Percentiles rank a stretch among this genome's conserved stretches.
Conservation (phyloP, 2,113 vertebrate genomes). For the Oreochromis spilurus region DNA sequence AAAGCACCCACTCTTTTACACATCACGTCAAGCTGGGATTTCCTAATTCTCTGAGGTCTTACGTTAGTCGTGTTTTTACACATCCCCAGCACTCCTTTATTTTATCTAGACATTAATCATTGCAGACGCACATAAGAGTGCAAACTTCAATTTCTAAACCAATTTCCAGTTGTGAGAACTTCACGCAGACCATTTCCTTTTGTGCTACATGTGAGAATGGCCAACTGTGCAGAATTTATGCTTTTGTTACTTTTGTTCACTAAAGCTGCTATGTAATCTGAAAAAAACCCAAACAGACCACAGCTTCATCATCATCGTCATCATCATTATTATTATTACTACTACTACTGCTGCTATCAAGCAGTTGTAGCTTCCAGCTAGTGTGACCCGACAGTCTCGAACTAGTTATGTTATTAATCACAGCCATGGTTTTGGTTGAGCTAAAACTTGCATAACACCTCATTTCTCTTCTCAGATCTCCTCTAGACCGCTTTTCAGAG, state of each 20-base stretch:
- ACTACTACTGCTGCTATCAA: neutral
- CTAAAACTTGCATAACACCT: slow-evolving; percentile 5
- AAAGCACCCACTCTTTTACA: neutral
- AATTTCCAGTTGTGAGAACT: neutral
- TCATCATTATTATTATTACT: neutral
- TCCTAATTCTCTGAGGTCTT: neutral
- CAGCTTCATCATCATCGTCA: neutral
- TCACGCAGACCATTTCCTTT: neutral
- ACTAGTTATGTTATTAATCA: slow-evolving; percentile 22
- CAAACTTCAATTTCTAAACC: neutral
- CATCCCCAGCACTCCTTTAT: neutral
- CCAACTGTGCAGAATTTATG: neutral
- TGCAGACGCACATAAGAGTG: neutral
- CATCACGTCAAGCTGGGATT: neutral
- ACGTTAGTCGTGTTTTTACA: neutral
- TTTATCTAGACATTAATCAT: neutral
- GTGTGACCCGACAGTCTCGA: neutral
- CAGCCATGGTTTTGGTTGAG: neutral
- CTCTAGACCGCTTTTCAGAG: slow-evolving; percentile 12
- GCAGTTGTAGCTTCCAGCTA: neutral
- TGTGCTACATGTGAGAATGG: neutral
- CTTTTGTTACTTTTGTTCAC: neutral
- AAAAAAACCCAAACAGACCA: neutral
- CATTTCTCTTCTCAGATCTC: slow-evolving; percentile 36
- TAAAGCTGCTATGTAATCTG: neutral